These are phyloP conservation scores for Misgurnus anguillicaudatus DNA, from an alignment of 2,113 vertebrate genomes.

Conservation along the genomic window DNA sequence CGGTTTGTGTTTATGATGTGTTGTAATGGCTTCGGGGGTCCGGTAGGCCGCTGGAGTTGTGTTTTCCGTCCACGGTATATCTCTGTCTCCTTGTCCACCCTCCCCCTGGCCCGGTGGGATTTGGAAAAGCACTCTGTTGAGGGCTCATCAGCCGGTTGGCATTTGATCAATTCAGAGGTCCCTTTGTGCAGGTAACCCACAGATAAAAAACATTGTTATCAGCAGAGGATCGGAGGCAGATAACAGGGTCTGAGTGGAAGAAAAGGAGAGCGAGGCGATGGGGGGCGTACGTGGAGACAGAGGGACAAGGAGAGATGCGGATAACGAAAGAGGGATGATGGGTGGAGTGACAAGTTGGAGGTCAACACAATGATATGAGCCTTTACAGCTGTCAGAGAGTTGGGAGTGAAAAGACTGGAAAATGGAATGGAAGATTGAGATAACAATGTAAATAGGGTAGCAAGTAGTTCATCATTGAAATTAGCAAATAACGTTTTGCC, in stretches of 20 bases:
- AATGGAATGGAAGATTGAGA: slow-evolving; percentile 32
- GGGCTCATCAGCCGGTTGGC: slow-evolving; percentile 75
- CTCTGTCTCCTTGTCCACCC: slow-evolving; percentile 44
- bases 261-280: slow-evolving; percentile 50
- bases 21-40: slow-evolving; percentile 22
- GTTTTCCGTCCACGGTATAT: slow-evolving; percentile 30
- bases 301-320: slow-evolving; percentile 46
- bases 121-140: slow-evolving; percentile 70
- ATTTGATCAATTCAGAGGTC: slow-evolving; percentile 78
- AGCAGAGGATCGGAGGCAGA: slow-evolving; percentile 70
- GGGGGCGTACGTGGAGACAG: slow-evolving; percentile 48
- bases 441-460: slow-evolving; percentile 49
- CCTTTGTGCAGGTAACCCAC: slow-evolving; percentile 78
- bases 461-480: not conserved
- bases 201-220: slow-evolving; percentile 79
- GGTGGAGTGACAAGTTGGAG: slow-evolving; percentile 55
- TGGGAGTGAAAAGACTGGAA: slow-evolving; percentile 51
- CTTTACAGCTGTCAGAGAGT: slow-evolving; percentile 73
- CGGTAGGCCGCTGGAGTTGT: slow-evolving; percentile 8
- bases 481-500: not conserved
- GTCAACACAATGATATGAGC: slow-evolving; percentile 71
- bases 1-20: slow-evolving; percentile 22
- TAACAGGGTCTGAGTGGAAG: slow-evolving; percentile 55
- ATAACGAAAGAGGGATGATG: slow-evolving; percentile 37
- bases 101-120: slow-evolving; percentile 53